Evolutionary conservation across 2,113 vertebrate genomes (phyloP), one percentile per base, ranked within the genome.

Genomic region (Delphinapterus leucas): DNA sequence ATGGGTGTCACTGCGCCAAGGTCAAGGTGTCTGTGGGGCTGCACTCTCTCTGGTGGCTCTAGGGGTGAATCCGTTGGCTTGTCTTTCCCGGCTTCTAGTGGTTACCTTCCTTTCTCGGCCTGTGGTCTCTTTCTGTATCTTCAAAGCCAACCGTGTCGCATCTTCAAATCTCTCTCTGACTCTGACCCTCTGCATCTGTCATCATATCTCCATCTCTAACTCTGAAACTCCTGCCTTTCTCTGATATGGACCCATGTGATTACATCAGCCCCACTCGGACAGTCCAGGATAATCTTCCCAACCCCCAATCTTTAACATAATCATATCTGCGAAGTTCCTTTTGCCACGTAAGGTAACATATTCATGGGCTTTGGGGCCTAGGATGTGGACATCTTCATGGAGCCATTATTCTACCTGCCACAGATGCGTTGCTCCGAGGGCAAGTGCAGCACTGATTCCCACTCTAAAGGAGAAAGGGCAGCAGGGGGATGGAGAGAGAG

Each of bases 391-490:
- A 28, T 79, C 70, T 18, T 17, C 3, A 38, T 14, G 53, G 4
- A 61, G 77, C 2, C 26, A 6, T 8, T 3, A 31, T 44, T 23
- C 84, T 47, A 12, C 7, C 8, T 33, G 23, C 28, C 28, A 14
- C 4, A 44, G 58, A 47, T 0, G 15, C 14, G 14, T 31, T 47
- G 28, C 25, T 87, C 25, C 3, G 80, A 74, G 33, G 47, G 7
- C 6, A 23, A 20, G 2, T 13, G 23, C 14, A 12, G 41, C 23
- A 15, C 0, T 0, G 65, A 60, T 8, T 33, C 44, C 47, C 36
- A 58, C 1, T 12, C 38, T 18, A 4, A 21, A 21, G 60, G 76
- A 49, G 44, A 8, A 49, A 11, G 25, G 4, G 41, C 9, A 8
- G 58, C 38, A 31, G 15, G 4, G 12, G 76, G 49, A 7, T 23